phyloP scores from a whole-genome alignment of 2,888 invertebrate species.

The Protophormia terraenovae region DNA sequence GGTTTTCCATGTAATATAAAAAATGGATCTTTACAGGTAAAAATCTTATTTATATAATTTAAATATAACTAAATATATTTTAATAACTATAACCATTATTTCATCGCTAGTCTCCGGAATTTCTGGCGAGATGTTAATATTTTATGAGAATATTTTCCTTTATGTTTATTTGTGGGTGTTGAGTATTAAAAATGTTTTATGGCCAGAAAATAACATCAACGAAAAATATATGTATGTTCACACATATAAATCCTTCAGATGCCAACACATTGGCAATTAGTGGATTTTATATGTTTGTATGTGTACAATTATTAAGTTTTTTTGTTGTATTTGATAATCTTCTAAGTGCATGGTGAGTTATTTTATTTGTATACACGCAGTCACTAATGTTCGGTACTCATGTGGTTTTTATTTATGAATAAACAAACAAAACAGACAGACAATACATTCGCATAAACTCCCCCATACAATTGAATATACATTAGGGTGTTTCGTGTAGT shows the following conservation, averaged over 20 bases:
- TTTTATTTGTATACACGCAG: background rate
- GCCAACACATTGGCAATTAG: constrained; percentile 8
- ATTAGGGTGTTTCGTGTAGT: too few species aligned
- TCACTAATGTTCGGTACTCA: background rate
- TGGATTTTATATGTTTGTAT: background rate
- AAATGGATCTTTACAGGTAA: too few species aligned
- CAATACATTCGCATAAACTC: background rate
- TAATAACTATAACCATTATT: too few species aligned
- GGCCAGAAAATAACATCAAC: background rate
- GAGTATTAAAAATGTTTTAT: background rate
- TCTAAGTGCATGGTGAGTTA: background rate
- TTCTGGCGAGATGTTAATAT: too few species aligned
- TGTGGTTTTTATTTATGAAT: background rate
- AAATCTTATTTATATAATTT: too few species aligned
- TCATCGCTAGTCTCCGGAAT: too few species aligned
- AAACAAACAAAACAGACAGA: background rate
- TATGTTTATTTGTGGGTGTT: background rate
- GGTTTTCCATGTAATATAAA: too few species aligned
- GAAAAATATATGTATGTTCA: background rate
- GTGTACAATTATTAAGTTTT: background rate
- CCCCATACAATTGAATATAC: background rate
- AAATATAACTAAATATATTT: too few species aligned
- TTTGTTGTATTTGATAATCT: background rate
- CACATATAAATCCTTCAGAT: constrained; percentile 31
- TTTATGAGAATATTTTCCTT: too few species aligned